Evolutionary conservation across 2,797 vertebrate genomes (phyloP).

Genomic region (Sternarchorhynchus goeldii): DNA sequence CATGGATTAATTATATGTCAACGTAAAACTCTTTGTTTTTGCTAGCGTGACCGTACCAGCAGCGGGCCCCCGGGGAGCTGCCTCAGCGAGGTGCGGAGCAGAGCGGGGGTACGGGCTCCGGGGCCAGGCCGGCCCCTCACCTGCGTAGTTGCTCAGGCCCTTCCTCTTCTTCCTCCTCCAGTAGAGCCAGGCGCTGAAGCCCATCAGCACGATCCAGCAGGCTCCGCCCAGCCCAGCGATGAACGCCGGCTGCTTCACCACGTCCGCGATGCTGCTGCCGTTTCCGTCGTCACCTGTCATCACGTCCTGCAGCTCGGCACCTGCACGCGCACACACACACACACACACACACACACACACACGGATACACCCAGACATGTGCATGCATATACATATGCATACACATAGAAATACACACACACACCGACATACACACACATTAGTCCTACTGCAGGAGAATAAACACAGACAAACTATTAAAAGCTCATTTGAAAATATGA

Average conservation of each 20-base stretch:
- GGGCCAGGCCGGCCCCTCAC: slow-evolving; percentile 73
- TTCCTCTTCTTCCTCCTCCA: slow-evolving; percentile 99
- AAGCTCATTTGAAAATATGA: background rate
- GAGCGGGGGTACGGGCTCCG: background rate
- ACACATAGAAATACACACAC: background rate
- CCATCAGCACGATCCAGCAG: slow-evolving; percentile 99
- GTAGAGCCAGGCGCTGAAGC: slow-evolving; percentile 99
- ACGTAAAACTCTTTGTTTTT: slow-evolving; percentile 17
- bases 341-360: slow-evolving; percentile 43
- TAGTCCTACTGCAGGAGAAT: slow-evolving; percentile 68
- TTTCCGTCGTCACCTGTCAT: slow-evolving; percentile 91
- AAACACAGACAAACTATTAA: slow-evolving; percentile 49
- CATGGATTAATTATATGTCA: slow-evolving; percentile 29
- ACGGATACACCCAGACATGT: slow-evolving; percentile 28
- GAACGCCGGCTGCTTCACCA: slow-evolving; percentile 98
- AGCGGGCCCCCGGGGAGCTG: slow-evolving; percentile 7
- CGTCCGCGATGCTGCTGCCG: slow-evolving; percentile 98
- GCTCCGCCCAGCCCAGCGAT: slow-evolving; percentile 98
- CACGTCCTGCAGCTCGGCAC: slow-evolving; percentile 90
- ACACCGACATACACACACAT: slow-evolving; percentile 42
- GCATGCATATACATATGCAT: background rate
- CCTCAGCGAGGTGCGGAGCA: slow-evolving; percentile 43
- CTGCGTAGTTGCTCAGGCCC: slow-evolving; percentile 99
- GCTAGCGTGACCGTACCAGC: background rate
- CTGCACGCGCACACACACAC: slow-evolving; percentile 62